phyloP scores from a whole-genome alignment of 2,888 invertebrate genomes.

The Lycocerus yunnanus region DNA sequence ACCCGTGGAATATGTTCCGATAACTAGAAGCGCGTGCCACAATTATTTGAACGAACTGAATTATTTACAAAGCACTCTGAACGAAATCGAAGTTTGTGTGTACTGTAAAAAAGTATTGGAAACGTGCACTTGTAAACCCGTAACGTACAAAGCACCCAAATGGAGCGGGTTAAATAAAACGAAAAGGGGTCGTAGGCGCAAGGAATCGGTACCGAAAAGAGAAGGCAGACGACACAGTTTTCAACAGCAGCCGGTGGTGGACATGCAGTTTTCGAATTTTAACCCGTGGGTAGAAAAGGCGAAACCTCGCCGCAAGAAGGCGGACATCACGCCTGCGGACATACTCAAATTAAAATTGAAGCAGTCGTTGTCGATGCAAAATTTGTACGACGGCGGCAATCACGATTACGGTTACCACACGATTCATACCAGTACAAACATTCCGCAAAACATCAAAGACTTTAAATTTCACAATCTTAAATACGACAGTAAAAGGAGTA shows the following conservation, averaged over 20 bases:
- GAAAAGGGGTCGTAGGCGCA: background rate
- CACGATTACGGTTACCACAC: conserved; percentile 49
- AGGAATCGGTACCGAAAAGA: background rate
- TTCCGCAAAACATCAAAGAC: conserved; percentile 19
- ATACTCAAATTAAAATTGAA: conserved; percentile 48
- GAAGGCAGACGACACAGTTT: background rate
- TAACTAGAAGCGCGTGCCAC: background rate
- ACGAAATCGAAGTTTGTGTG: conserved; percentile 8
- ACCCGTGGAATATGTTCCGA: background rate
- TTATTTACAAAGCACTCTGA: conserved; percentile 4
- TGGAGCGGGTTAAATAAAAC: background rate
- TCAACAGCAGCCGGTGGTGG: background rate
- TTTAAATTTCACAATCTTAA: conserved; percentile 22
- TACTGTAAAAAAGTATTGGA: conserved; percentile 10
- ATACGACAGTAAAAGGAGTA: conserved; percentile 9
- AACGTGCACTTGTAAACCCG: conserved; percentile 10
- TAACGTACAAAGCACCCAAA: conserved; percentile 12
- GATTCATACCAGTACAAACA: conserved; percentile 47
- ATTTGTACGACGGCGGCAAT: conserved; percentile 39
- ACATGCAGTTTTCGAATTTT: background rate
- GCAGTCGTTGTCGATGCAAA: conserved; percentile 54
- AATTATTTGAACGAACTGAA: conserved; percentile 10
- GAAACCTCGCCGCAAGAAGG: conserved; percentile 14
- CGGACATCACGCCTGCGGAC: conserved; percentile 44
- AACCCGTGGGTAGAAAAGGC: background rate